These are phyloP conservation scores for Perca schrenkii DNA, from an alignment of 2,113 vertebrate species.

Conservation along the genomic window DNA sequence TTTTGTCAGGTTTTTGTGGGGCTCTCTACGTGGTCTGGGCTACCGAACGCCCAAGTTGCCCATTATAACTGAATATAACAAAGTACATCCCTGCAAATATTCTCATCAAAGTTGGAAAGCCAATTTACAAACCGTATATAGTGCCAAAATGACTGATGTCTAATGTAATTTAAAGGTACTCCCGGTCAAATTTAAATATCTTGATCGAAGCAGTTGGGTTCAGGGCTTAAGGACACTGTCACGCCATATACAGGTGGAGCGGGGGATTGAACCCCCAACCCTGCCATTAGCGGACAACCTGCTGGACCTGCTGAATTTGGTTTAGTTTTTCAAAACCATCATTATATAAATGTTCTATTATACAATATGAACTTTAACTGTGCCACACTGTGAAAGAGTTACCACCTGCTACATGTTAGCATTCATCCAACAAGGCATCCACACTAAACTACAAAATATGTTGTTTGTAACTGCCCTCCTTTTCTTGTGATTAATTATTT, in stretches of 20 bases:
- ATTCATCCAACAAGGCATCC: too few relatives aligned
- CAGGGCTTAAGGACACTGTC: neutral
- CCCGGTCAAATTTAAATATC: neutral
- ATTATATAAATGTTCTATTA: neutral
- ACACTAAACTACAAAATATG: too few relatives aligned
- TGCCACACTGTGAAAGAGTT: neutral
- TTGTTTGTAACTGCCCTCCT: too few relatives aligned
- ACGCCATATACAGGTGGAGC: neutral
- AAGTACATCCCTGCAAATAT: neutral
- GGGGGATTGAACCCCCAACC: neutral
- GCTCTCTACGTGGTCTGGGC: too few relatives aligned
- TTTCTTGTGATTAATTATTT: too few relatives aligned
- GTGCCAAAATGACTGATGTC: neutral
- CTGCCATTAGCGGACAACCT: neutral
- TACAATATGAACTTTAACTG: neutral
- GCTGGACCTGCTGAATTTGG: neutral
- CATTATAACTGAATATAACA: neutral
- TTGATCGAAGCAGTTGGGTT: neutral
- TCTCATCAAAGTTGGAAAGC: constrained; percentile 5
- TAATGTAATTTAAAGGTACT: neutral
- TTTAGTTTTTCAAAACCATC: neutral
- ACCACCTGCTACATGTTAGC: neutral
- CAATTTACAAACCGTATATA: too few relatives aligned
- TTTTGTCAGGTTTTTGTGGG: too few relatives aligned
- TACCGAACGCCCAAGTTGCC: too few relatives aligned